These are phyloP conservation scores for Anhinga anhinga DNA, from an alignment of 2,113 vertebrate genomes.

Conservation along the genomic window DNA sequence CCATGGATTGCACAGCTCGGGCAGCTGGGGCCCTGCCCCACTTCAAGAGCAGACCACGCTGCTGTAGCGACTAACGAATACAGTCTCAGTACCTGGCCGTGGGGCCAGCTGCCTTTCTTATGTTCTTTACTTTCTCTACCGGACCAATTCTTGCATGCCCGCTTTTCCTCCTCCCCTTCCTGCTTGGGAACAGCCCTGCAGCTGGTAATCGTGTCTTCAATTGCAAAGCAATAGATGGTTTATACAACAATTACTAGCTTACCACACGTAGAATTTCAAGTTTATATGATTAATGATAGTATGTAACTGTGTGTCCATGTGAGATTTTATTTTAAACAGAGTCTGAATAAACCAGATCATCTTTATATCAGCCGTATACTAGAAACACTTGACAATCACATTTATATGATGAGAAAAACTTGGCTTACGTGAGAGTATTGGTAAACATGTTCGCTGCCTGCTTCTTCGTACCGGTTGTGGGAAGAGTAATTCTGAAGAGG, in stretches of 20 bases:
- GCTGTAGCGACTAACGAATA: background rate
- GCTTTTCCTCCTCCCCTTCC: background rate
- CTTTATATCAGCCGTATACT: background rate
- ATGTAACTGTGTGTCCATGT: background rate
- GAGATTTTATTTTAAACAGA: constrained; percentile 21
- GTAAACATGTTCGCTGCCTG: background rate
- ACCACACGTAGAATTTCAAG: background rate
- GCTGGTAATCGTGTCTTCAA: background rate
- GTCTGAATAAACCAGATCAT: background rate
- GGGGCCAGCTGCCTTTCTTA: background rate
- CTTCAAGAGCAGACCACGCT: background rate
- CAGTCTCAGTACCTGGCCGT: rapidly evolving
- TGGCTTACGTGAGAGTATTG: background rate
- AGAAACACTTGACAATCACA: background rate
- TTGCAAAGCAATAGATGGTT: constrained; percentile 17
- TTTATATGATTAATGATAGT: background rate
- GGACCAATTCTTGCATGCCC: background rate
- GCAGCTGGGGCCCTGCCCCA: background rate
- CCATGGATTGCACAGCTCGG: background rate
- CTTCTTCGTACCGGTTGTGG: background rate
- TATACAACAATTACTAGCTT: background rate
- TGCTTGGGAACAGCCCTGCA: background rate
- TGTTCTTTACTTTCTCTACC: background rate
- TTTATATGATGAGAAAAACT: background rate
- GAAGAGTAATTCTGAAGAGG: background rate